Conservation (phyloP, 2,113 vertebrate species). For the Aramus guarauna region DNA sequence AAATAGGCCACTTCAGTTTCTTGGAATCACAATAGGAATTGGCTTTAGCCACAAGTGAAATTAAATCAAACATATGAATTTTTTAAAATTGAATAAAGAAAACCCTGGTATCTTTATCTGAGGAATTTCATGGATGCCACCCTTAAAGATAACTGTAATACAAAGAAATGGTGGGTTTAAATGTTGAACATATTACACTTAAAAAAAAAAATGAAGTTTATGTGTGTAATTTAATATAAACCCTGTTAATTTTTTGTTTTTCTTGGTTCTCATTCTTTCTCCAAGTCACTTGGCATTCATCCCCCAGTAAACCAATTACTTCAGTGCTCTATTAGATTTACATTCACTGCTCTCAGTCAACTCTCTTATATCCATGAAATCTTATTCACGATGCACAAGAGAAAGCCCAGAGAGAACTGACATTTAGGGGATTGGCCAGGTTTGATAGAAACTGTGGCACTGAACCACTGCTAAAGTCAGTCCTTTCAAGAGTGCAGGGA, state of each 20-base stretch:
- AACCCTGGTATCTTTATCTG: background rate
- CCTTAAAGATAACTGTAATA: background rate
- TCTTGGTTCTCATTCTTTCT: background rate
- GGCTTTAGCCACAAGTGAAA: background rate
- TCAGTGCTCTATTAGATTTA: background rate
- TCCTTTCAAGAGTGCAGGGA: background rate
- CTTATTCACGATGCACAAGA: background rate
- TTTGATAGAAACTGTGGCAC: background rate
- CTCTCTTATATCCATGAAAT: background rate
- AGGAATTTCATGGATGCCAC: background rate
- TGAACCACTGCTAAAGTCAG: background rate
- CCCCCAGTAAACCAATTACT: background rate
- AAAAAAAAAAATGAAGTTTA: background rate
- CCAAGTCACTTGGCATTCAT: background rate
- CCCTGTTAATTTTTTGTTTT: constrained; percentile 6
- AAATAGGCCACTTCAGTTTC: background rate
- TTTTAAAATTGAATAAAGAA: background rate
- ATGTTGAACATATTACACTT: background rate
- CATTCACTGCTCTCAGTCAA: background rate
- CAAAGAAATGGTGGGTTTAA: background rate
- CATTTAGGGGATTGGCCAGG: background rate
- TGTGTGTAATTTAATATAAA: constrained; percentile 8
- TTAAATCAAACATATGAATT: background rate
- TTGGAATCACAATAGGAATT: background rate
- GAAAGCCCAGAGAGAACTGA: background rate